phyloP scores from a whole-genome alignment of 2,797 vertebrate genomes.

The Hippopotamyrus pictus region DNA sequence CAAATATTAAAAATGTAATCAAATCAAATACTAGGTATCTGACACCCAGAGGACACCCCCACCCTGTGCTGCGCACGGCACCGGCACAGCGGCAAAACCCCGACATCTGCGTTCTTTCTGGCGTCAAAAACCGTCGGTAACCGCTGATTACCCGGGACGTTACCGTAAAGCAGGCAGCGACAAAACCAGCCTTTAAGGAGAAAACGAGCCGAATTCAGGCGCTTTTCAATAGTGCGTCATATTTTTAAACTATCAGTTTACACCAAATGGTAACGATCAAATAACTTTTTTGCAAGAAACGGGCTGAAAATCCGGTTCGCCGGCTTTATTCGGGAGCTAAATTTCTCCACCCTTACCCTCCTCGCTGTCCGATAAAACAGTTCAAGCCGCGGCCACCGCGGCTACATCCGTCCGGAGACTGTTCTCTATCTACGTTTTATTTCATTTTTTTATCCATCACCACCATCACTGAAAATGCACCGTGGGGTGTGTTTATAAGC shows the following conservation, averaged over 20 bases:
- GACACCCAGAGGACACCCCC: not conserved
- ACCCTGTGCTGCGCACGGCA: not conserved
- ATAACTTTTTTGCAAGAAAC: slow-evolving; percentile 21
- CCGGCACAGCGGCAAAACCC: not conserved
- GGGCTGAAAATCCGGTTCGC: slow-evolving; percentile 10
- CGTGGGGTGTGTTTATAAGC: not conserved
- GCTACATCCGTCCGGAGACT: slow-evolving; percentile 18
- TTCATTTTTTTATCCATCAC: not conserved
- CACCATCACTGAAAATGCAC: not conserved
- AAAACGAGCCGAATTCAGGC: not conserved
- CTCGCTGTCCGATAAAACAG: slow-evolving; percentile 31
- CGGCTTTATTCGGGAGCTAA: slow-evolving; percentile 19
- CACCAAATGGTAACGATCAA: not conserved
- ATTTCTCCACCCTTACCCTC: slow-evolving; percentile 53
- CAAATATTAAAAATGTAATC: not conserved
- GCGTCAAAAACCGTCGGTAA: not conserved
- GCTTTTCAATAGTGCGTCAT: not conserved
- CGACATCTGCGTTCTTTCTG: not conserved
- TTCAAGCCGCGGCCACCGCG: slow-evolving; percentile 20
- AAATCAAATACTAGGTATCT: not conserved
- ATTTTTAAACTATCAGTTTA: not conserved
- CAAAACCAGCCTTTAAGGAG: not conserved
- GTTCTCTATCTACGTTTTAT: not conserved
- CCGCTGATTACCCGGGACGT: not conserved
- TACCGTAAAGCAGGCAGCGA: not conserved